Evolutionary conservation across 2,113 vertebrate genomes (phyloP).

Genomic region (Orycteropus afer): DNA sequence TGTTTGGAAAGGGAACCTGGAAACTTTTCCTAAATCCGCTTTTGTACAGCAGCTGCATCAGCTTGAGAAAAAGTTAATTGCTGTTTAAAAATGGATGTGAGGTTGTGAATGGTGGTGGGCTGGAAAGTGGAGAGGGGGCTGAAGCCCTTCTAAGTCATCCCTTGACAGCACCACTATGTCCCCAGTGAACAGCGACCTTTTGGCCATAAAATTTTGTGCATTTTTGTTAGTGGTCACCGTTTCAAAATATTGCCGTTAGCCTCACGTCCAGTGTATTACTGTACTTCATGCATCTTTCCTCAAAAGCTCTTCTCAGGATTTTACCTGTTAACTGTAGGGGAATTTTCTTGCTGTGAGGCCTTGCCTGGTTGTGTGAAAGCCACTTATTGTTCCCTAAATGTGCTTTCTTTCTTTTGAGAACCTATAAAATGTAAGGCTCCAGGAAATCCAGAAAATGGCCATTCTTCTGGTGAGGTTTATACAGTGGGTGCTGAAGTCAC

Average conservation of each 20-base stretch:
- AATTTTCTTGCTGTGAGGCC: not conserved
- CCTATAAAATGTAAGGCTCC: conserved; percentile 92
- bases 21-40: not conserved
- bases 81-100: not conserved
- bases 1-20: not conserved
- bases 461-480: conserved; percentile 86
- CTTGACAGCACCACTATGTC: not conserved
- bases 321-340: not conserved
- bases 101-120: no score
- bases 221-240: not conserved
- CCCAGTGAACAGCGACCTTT: not conserved
- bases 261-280: not conserved
- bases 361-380: not conserved
- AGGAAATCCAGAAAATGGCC: conserved; percentile 90
- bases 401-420: conserved; percentile 86
- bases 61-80: not conserved
- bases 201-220: not conserved
- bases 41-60: not conserved
- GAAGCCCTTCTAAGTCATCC: not conserved
- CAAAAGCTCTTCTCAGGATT: not conserved
- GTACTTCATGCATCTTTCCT: not conserved
- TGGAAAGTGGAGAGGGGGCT: not conserved
- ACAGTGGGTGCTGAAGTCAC: conserved; percentile 89
- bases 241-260: not conserved
- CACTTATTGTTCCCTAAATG: not conserved